Percentiles rank a stretch among this genome's conserved stretches.
Evolutionary conservation across 2,888 invertebrate genomes (phyloP).

Genomic region (Ochropleura leucogaster): DNA sequence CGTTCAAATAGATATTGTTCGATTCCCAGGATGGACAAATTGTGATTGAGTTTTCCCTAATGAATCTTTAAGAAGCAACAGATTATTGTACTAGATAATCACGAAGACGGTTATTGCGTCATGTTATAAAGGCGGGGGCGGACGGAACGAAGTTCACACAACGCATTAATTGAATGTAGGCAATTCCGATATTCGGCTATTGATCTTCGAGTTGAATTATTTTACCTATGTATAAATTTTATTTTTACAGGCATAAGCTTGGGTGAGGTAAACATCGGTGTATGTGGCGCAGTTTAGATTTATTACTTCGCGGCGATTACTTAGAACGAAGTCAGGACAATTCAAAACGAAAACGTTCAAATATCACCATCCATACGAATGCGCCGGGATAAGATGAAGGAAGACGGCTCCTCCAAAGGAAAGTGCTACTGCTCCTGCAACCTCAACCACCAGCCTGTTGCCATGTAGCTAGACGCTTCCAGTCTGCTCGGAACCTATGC

Average conservation of each 20-base stretch:
- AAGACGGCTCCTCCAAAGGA: constrained; percentile 1
- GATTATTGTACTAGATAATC: too few relatives aligned
- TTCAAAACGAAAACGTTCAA: background rate
- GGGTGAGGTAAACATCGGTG: background rate
- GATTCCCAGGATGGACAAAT: too few relatives aligned
- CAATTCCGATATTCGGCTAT: background rate
- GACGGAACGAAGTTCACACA: too few relatives aligned
- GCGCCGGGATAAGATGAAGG: background rate
- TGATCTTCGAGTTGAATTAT: background rate
- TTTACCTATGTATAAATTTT: background rate
- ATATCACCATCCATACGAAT: background rate
- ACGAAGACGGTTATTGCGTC: too few relatives aligned
- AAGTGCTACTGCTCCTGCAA: constrained; percentile 32
- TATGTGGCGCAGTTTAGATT: background rate
- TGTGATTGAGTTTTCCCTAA: too few relatives aligned
- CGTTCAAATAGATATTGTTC: too few relatives aligned
- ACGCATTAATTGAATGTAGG: background rate
- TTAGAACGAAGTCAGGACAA: background rate
- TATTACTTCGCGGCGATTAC: background rate
- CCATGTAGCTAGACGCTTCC: constrained; percentile 3
- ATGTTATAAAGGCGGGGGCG: too few relatives aligned
- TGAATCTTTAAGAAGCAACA: too few relatives aligned
- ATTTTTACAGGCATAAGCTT: too few relatives aligned
- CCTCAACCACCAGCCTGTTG: constrained; percentile 24
- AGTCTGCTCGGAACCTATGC: background rate